phyloP scores from a whole-genome alignment of 2,888 invertebrate genomes.

The Oscheius sp. region DNA sequence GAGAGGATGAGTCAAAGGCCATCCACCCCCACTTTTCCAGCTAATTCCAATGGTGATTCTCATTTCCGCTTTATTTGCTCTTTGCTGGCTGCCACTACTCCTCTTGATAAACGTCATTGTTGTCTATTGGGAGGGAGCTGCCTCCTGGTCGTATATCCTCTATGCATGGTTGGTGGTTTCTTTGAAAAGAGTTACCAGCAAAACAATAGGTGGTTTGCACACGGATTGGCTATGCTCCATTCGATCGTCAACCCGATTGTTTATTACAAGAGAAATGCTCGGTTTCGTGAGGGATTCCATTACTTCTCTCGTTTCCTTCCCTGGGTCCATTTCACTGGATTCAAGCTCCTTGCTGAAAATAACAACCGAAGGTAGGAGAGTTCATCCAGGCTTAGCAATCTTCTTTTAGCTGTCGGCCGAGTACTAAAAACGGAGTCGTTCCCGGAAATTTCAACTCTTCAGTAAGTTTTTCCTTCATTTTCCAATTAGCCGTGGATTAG shows the following conservation, averaged over 20 bases:
- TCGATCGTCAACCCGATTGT: constrained; percentile 68
- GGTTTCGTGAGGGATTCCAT: constrained; percentile 87
- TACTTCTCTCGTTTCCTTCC: constrained; percentile 49
- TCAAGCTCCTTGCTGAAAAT: constrained; percentile 47
- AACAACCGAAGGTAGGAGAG: background rate
- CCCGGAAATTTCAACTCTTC: constrained; percentile 5
- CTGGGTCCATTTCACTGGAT: constrained; percentile 51
- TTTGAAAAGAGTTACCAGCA: background rate
- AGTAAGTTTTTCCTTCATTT: background rate
- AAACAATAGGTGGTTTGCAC: constrained; percentile 62
- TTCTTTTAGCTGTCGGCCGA: background rate
- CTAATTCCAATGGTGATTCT: constrained; percentile 69
- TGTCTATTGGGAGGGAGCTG: constrained; percentile 56
- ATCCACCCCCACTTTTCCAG: constrained; percentile 45
- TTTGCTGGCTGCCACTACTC: constrained; percentile 69
- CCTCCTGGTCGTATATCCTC: constrained; percentile 62
- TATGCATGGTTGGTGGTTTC: constrained; percentile 60
- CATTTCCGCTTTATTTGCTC: constrained; percentile 65
- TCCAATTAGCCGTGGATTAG: no score
- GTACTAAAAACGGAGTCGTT: constrained; percentile 10
- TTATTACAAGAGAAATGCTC: constrained; percentile 63
- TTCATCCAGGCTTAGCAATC: background rate
- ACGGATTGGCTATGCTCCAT: constrained; percentile 69
- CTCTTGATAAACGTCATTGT: constrained; percentile 67
- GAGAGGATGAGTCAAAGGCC: background rate